Base-by-base conservation (phyloP, 2,797 vertebrate species). In the Eurystomus glaucurus region DNA sequence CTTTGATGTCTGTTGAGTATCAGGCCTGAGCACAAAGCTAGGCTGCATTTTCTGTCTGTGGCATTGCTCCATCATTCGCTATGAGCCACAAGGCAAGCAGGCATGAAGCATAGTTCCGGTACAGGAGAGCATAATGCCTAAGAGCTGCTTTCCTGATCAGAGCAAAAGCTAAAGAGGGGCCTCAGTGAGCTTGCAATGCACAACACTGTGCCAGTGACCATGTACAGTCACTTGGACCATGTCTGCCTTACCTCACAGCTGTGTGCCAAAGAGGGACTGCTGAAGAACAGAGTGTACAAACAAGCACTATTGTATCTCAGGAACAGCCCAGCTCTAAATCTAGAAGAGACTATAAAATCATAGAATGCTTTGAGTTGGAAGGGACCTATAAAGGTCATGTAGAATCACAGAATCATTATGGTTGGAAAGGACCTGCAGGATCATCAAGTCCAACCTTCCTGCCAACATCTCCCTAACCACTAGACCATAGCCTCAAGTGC, bases 281-380 rank as follows among this genome's bases (percentile, higher is more conserved):
- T 7, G 51, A 22, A 28, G 66, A 18, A 5, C n/a, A 11, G 14
- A 7, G 28, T 14, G 11, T 5, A 17, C 26, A 15, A 22, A 6
- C 1, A 1, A 20, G 11, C 10, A 2, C 1, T 14, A 1, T 15
- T 12, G 0, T 3, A 21, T 5, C 14, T 12, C 10, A 25, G 39
- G 33, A 20, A 6, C 29, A 33, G 31, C 10, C 9, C 41, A 13
- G 13, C 41, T 19, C 14, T 28, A 23, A 3, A 11, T 14, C 6
- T 9, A 26, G 18, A 39, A 35, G 4, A 3, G 5, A 11, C 6
- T 10, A 7, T 18, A 66, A 31, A 48, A 46, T 46, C 64, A 48
- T 39, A 61, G 31, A 66, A 33, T 18, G 43, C 20, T 66, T 66
- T 48, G 43, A 7, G 14, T 66, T 66, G 64, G 21, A 48, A 48